Base-by-base conservation (phyloP, 2,888 invertebrate genomes). In the Entomobrya multifasciata region DNA sequence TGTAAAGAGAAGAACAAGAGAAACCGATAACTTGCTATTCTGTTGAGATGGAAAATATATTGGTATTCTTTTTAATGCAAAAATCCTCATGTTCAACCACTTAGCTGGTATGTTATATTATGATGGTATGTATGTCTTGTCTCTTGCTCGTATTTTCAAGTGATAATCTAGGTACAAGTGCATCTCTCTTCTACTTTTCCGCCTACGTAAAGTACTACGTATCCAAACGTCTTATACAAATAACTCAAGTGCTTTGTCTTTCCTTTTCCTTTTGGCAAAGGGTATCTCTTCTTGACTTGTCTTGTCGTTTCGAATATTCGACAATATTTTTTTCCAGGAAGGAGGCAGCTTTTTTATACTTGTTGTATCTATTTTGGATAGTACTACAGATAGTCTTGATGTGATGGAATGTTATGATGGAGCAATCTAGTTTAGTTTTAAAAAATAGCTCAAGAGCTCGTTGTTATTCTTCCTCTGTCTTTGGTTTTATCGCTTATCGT, bases 401-500 rank as follows among this genome's bases (percentile, higher is more conserved):
- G n/a, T n/a, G n/a, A n/a, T n/a, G n/a, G n/a, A n/a, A 52, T 74
- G 27, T 74, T 74, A 76, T 76, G 57, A 36, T 76, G 57, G 57
- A 55, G 55, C 76, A 76, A 76, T 47, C 55, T 60, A 27, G 41
- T 60, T 77, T 20, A 60, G 60, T 41, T 55, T 76, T 36, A 77
- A 57, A 49, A 27, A 49, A n/a, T 27, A 8, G 15, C n/a, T n/a
- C 30, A 36, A 5, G 22, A 57, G 77, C 77, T 78, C 62, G 22
- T 78, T 78, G 47, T 78, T 78, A 65, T 78, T 65, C 65, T 22
- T 65, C 25, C 47, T 27, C 65, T 78, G 78, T 78, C 78, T 78
- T 65, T 78, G 30, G 25, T 78, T 78, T 65, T 78, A 65, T 65
- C 62, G 62, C 36, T 65, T 36, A 78, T 78, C 62, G 62, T 62